These are phyloP conservation scores for Andrena bucephala DNA, from an alignment of 2,888 invertebrate species.

Conservation along the genomic window DNA sequence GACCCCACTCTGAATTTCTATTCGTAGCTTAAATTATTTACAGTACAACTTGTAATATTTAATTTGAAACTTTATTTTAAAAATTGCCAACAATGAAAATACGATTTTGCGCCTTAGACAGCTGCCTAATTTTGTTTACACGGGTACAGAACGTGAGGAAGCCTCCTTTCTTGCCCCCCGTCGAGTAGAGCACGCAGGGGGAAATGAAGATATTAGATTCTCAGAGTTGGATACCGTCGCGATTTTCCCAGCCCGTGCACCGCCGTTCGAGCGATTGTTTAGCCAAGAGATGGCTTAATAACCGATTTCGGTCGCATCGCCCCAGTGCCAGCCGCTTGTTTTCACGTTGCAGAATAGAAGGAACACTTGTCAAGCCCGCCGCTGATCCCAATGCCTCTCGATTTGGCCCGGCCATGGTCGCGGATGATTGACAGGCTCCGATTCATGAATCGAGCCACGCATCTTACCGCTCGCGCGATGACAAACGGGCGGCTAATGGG, in stretches of 20 bases:
- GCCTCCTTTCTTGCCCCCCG: too few relatives aligned
- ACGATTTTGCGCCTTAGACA: too few relatives aligned
- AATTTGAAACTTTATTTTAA: too few relatives aligned
- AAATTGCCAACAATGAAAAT: too few relatives aligned
- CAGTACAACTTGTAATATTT: too few relatives aligned
- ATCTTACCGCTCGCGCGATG: background rate
- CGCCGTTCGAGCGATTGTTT: background rate
- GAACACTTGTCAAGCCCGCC: conserved; percentile 63
- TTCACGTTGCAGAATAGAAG: conserved; percentile 57
- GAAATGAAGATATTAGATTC: too few relatives aligned
- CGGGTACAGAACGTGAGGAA: too few relatives aligned
- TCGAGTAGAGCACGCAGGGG: too few relatives aligned
- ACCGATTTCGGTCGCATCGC: conserved; percentile 20
- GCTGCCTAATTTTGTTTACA: too few relatives aligned
- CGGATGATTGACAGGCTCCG: conserved; percentile 44
- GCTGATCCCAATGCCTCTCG: conserved; percentile 36
- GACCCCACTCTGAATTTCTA: too few relatives aligned
- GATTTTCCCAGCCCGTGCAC: background rate
- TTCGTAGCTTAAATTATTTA: too few relatives aligned
- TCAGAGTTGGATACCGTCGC: too few relatives aligned
- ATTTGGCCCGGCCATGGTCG: conserved; percentile 44
- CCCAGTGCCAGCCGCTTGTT: conserved; percentile 70
- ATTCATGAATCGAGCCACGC: conserved; percentile 51
- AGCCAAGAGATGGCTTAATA: conserved; percentile 16
- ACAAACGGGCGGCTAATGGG: conserved; percentile 22